These are phyloP conservation scores for Lepidocyrtoides sp. DNA, from an alignment of 2,888 invertebrate species.

Conservation along the genomic window DNA sequence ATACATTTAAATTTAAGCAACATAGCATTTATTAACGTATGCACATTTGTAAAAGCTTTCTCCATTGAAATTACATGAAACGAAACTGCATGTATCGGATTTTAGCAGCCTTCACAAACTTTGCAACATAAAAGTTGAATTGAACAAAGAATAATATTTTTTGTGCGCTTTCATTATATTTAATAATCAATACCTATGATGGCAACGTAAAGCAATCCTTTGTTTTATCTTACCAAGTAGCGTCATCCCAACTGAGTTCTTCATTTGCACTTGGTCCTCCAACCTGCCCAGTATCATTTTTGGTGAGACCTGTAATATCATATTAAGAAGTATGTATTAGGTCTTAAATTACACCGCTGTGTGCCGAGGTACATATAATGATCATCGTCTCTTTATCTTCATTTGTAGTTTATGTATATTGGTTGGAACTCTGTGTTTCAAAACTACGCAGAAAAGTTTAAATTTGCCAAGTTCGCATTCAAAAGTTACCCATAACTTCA, in stretches of 20 bases:
- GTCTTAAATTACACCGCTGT: too few species aligned
- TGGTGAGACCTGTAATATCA: conserved; percentile 27
- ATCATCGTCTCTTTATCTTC: not conserved
- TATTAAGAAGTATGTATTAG: not conserved
- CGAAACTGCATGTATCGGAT: not conserved
- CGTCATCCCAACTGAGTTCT: conserved; percentile 83
- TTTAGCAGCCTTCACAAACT: not conserved
- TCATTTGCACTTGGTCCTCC: conserved; percentile 74
- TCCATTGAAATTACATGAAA: too few species aligned
- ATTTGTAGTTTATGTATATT: too few species aligned
- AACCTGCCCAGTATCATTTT: conserved; percentile 46
- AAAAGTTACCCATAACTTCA: too few species aligned
- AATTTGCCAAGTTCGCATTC: too few species aligned
- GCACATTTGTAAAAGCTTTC: too few species aligned
- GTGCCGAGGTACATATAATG: not conserved
- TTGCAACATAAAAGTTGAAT: not conserved
- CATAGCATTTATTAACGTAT: too few species aligned
- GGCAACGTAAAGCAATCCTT: not conserved
- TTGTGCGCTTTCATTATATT: not conserved
- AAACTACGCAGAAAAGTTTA: too few species aligned
- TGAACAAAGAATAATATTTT: too few species aligned
- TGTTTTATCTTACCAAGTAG: conserved; percentile 73
- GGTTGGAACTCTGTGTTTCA: too few species aligned
- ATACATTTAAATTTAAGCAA: not conserved
- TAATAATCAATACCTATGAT: not conserved